These are phyloP conservation scores for Zaprionus ornatus DNA, from an alignment of 1,140 invertebrate species.

Conservation along the genomic window DNA sequence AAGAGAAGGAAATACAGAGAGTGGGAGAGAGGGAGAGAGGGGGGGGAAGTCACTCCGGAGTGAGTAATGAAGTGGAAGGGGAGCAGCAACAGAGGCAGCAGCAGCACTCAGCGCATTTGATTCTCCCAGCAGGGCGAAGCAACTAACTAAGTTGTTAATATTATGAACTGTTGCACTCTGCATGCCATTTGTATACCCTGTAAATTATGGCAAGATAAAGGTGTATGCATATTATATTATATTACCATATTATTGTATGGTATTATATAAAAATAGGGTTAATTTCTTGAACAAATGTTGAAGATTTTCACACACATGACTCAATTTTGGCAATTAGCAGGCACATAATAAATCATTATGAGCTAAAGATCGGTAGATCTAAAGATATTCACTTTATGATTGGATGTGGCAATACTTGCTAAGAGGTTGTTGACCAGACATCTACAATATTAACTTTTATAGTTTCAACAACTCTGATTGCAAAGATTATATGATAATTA, in stretches of 20 bases:
- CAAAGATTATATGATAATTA: no score
- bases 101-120: neutral
- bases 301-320: neutral
- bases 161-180: slow-evolving; percentile 32
- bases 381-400: neutral
- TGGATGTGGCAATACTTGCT: no score
- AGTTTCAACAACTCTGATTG: no score
- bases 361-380: neutral
- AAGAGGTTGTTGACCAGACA: no score
- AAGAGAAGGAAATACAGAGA: neutral
- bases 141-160: slow-evolving; percentile 56
- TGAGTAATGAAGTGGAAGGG: slow-evolving; percentile 43
- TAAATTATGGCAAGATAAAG: neutral
- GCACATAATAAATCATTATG: slow-evolving; percentile 8
- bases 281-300: neutral
- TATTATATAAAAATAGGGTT: neutral
- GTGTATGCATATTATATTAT: neutral
- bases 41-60: neutral
- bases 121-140: slow-evolving; percentile 10
- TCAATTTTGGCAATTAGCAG: slow-evolving; percentile 16
- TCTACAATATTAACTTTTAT: no score
- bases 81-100: slow-evolving; percentile 19
- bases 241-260: neutral
- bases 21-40: neutral
- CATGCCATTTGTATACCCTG: slow-evolving; percentile 24